These are phyloP conservation scores for Ardeotis arabs DNA, from an alignment of 2,113 vertebrate genomes.

Conservation along the genomic window DNA sequence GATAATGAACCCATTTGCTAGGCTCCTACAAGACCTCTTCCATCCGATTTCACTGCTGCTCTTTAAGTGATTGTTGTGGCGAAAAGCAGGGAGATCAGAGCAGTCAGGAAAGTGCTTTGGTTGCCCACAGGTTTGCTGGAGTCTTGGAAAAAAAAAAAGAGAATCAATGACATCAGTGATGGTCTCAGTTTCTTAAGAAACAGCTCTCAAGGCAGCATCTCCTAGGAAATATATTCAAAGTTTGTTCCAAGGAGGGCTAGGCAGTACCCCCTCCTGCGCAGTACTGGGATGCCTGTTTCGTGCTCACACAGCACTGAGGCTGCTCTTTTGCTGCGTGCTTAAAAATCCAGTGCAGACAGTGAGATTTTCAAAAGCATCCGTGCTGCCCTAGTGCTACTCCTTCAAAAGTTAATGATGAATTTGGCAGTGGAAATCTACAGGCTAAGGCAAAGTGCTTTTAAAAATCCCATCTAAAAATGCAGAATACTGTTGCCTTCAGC, in stretches of 20 bases:
- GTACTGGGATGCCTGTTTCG: background rate
- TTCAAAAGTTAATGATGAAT: background rate
- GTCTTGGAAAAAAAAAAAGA: background rate
- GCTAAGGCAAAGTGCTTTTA: background rate
- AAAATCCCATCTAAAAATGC: constrained; percentile 27
- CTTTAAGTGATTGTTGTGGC: background rate
- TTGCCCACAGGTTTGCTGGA: background rate
- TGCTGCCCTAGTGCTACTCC: background rate
- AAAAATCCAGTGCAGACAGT: background rate
- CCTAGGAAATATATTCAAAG: background rate
- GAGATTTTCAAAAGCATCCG: background rate
- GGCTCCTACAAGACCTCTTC: background rate
- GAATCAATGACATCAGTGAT: background rate
- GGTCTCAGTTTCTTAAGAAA: background rate
- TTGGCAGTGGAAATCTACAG: background rate
- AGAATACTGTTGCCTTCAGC: background rate
- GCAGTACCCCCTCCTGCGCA: background rate
- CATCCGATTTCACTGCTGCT: background rate
- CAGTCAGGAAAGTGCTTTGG: background rate
- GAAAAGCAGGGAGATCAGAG: background rate
- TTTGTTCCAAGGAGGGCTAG: background rate
- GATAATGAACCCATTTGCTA: background rate
- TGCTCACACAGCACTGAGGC: background rate
- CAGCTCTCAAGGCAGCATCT: background rate
- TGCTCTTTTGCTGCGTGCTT: background rate